phyloP scores from a whole-genome alignment of 2,113 vertebrate genomes.

The Bubo scandiacus region DNA sequence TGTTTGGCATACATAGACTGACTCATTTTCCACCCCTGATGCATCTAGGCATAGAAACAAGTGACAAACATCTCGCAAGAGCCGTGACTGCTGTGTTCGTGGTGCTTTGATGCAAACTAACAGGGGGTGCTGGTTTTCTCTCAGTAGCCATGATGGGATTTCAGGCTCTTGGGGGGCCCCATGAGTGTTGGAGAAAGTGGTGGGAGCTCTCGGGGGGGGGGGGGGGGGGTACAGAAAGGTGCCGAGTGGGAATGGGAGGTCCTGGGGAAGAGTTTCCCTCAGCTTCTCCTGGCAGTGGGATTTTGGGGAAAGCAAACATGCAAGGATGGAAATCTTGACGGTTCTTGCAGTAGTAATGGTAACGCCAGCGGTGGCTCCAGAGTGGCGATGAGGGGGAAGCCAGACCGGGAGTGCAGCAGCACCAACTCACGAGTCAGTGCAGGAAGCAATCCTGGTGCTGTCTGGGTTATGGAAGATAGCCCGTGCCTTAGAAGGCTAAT shows the following conservation, averaged over 20 bases:
- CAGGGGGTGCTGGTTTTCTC: neutral
- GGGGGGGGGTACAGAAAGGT: neutral
- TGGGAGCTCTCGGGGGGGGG: neutral
- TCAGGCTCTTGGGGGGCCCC: no score
- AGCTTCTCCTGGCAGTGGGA: neutral
- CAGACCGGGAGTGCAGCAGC: neutral
- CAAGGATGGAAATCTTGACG: neutral
- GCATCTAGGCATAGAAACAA: fast-evolving
- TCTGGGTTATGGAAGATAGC: neutral
- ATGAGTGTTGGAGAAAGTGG: neutral
- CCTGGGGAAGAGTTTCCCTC: neutral
- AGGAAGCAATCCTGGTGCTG: neutral
- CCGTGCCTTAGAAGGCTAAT: neutral
- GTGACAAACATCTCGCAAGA: neutral
- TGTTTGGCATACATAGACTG: neutral
- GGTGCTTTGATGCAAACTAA: neutral
- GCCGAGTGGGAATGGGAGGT: neutral
- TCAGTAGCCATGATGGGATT: fast-evolving
- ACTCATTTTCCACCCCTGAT: neutral
- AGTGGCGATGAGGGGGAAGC: neutral
- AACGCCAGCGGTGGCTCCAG: neutral
- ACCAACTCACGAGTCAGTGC: fast-evolving
- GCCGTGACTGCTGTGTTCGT: fast-evolving
- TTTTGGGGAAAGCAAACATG: neutral
- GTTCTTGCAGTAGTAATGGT: neutral